Evolutionary conservation across 2,113 vertebrate genomes (phyloP).

Genomic region (Aspiorhynchus laticeps): DNA sequence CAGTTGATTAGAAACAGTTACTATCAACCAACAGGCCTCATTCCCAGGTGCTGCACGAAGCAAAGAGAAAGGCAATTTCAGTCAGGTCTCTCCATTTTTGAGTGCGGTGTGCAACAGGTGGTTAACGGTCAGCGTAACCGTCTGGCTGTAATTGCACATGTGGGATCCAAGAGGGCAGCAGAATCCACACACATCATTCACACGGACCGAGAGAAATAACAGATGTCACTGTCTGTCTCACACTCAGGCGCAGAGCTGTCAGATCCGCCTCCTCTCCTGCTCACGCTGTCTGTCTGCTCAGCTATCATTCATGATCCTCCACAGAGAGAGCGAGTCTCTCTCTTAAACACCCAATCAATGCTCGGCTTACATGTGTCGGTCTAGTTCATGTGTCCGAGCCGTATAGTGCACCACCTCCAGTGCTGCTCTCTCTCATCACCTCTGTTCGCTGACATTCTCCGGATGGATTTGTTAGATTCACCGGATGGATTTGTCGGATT

Average conservation of each 20-base stretch:
- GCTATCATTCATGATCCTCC: neutral
- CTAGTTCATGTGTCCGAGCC: neutral
- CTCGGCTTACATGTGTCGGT: neutral
- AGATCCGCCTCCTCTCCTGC: neutral
- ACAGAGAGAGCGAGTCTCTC: neutral
- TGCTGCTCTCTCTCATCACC: neutral
- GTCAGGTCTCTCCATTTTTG: neutral
- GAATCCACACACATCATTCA: neutral
- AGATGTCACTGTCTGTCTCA: conserved; percentile 5
- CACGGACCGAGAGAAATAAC: neutral
- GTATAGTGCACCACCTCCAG: neutral
- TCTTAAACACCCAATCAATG: neutral
- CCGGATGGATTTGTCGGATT: neutral
- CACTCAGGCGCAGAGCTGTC: neutral
- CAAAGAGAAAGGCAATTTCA: neutral
- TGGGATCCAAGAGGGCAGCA: conserved; percentile 1
- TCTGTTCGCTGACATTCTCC: neutral
- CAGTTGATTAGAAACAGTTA: neutral
- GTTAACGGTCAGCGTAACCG: neutral
- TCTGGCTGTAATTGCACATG: neutral
- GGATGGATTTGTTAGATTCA: no score
- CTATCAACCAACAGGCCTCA: neutral
- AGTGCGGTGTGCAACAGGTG: neutral
- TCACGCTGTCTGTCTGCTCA: neutral
- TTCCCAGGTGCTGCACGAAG: neutral